Evolutionary conservation across 2,113 vertebrate genomes (phyloP).

Genomic region (Triplophysa tibetana): DNA sequence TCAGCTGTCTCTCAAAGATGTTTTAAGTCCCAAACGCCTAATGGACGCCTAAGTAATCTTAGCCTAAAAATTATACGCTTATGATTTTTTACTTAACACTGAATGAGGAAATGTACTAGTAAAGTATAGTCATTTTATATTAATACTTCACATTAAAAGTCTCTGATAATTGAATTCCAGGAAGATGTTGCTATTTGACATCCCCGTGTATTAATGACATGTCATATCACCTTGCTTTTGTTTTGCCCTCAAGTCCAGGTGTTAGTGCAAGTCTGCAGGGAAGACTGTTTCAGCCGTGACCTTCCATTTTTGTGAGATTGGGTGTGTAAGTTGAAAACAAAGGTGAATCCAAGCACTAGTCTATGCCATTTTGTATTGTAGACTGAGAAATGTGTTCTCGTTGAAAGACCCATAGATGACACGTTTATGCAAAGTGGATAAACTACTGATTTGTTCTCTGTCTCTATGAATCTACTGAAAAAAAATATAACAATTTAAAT

Average conservation of each 20-base stretch:
- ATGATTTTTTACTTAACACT: background rate
- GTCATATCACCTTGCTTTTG: slow-evolving; percentile 43
- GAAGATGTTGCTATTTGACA: slow-evolving; percentile 60
- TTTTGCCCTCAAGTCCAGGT: background rate
- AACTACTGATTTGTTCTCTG: too few relatives aligned
- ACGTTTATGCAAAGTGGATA: too few relatives aligned
- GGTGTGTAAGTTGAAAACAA: background rate
- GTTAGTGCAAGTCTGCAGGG: slow-evolving; percentile 9
- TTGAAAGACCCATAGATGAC: too few relatives aligned
- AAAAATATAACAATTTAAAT: background rate
- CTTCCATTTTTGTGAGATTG: background rate
- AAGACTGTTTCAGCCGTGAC: background rate
- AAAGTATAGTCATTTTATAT: slow-evolving; percentile 62
- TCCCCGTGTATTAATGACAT: slow-evolving; percentile 56
- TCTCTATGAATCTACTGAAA: too few relatives aligned
- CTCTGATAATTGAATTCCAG: slow-evolving; percentile 64
- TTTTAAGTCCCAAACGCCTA: too few relatives aligned
- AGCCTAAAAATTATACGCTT: slow-evolving; percentile 31
- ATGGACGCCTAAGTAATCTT: background rate
- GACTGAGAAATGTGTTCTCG: too few relatives aligned
- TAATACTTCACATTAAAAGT: slow-evolving; percentile 68
- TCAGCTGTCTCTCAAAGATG: too few relatives aligned
- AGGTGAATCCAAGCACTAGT: background rate
- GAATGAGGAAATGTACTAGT: background rate
- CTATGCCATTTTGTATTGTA: too few relatives aligned